Evolutionary conservation across 2,888 invertebrate genomes (phyloP), one percentile per base, ranked within the genome.

Genomic region (Rhagonycha lutea): DNA sequence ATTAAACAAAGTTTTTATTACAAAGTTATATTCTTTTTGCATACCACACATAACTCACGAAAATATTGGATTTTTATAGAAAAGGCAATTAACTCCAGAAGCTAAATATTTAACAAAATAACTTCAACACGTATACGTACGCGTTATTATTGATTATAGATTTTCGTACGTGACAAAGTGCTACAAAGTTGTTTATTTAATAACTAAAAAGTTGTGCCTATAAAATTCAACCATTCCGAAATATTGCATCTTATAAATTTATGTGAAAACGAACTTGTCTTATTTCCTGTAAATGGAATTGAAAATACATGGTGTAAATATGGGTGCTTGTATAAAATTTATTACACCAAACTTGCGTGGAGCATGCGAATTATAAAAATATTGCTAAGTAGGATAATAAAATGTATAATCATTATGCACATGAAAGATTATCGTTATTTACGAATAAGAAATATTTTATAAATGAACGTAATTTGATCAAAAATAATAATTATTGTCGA

Each of bases 231-330:
- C n/a, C 63, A 18, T n/a, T 65, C 24, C 24, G 23, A 73, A 70
- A 73, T 69, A 72, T 74, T 73, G 73, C 73, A 73, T 65, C 72
- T 76, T 74, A 60, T 71, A 61, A 77, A 77, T 77, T 77, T 77
- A 77, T 80, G 80, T 79, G 77, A 76, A 76, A 79, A 74, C 78
- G 79, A 80, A 82, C 80, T 80, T 81, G 79, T 75, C 81, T 81
- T 81, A 82, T 81, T 82, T 81, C 81, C 81, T 82, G 79, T 79
- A 79, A 79, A 76, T 80, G 79, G 79, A 82, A 82, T 82, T 82
- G 77, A 74, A 74, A 77, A 77, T 74, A 74, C 74, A 74, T 67
- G 60, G 68, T 72, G 47, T 63, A 77, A 74, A 77, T 77, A 72
- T 72, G 74, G 74, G 77, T 72, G 77, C 72, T 65, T 69, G 72